phyloP scores from a whole-genome alignment of 2,888 invertebrate genomes.

The Troilus luridus region DNA sequence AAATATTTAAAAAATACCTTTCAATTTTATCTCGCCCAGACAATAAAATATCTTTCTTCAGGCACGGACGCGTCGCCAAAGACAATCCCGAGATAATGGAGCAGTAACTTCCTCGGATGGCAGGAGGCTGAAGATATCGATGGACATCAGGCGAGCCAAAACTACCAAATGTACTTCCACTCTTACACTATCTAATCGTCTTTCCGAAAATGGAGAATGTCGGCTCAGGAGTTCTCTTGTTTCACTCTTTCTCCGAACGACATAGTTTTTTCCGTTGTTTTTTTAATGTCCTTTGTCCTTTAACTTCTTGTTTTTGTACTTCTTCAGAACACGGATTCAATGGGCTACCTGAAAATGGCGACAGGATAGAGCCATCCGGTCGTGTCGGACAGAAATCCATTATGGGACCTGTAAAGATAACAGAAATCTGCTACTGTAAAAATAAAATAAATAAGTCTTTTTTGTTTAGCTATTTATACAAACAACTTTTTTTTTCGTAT shows the following conservation, averaged over 20 bases:
- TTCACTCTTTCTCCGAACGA: slow-evolving; percentile 28
- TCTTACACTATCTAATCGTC: slow-evolving; percentile 42
- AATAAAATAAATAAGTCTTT: too few relatives aligned
- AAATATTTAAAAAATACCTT: neutral
- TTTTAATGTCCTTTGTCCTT: neutral
- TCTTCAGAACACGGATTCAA: neutral
- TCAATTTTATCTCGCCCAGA: neutral
- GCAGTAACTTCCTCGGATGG: slow-evolving; percentile 10
- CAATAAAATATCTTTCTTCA: neutral
- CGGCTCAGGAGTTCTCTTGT: slow-evolving; percentile 6
- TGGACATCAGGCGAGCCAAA: slow-evolving; percentile 13
- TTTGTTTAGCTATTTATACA: too few relatives aligned
- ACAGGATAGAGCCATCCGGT: neutral
- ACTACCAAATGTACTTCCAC: slow-evolving; percentile 48
- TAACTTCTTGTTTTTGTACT: neutral
- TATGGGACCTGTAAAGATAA: neutral
- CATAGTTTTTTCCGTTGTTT: neutral
- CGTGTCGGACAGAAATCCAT: neutral
- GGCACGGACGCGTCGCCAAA: slow-evolving; percentile 29
- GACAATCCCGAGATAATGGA: slow-evolving; percentile 5
- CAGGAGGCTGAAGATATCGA: neutral
- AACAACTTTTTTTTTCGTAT: too few relatives aligned
- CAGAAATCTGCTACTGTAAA: neutral
- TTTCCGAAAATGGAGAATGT: slow-evolving; percentile 25
- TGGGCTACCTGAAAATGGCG: slow-evolving; percentile 36